phyloP scores from a whole-genome alignment of 1,140 invertebrate genomes.

The Hylyphantes graminicola region DNA sequence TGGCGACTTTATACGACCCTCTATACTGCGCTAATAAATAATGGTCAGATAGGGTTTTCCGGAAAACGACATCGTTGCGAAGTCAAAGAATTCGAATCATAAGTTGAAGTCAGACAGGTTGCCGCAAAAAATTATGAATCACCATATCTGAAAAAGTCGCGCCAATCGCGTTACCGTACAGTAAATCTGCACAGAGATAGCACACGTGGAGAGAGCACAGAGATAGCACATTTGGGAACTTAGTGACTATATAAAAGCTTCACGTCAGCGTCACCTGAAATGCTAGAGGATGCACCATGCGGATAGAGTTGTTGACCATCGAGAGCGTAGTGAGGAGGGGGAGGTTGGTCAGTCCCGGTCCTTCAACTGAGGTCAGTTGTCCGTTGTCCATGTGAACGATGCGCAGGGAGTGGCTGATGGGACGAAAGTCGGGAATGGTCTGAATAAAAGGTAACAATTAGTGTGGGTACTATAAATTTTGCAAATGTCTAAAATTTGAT shows the following conservation, averaged over 20 bases:
- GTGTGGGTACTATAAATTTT: too few species aligned
- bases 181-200: neutral
- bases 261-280: slow-evolving; percentile 31
- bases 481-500: too few species aligned
- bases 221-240: neutral
- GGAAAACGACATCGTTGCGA: too few species aligned
- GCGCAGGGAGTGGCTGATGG: neutral
- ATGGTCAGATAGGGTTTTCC: too few species aligned
- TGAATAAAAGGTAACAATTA: neutral
- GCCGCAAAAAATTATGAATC: too few species aligned
- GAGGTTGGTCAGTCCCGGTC: neutral
- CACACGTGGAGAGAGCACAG: neutral
- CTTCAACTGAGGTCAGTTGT: neutral
- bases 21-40: too few species aligned
- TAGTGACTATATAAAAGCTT: neutral
- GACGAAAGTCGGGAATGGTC: slow-evolving; percentile 17
- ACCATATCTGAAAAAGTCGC: neutral
- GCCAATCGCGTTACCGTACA: neutral
- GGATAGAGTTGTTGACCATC: slow-evolving; percentile 42
- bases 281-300: neutral
- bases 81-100: too few species aligned
- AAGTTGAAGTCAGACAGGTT: too few species aligned
- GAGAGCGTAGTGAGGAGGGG: neutral
- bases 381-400: slow-evolving; percentile 29
- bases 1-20: neutral